These are phyloP conservation scores for Ophonus ardosiacus DNA, from an alignment of 2,888 invertebrate species.

Conservation along the genomic window DNA sequence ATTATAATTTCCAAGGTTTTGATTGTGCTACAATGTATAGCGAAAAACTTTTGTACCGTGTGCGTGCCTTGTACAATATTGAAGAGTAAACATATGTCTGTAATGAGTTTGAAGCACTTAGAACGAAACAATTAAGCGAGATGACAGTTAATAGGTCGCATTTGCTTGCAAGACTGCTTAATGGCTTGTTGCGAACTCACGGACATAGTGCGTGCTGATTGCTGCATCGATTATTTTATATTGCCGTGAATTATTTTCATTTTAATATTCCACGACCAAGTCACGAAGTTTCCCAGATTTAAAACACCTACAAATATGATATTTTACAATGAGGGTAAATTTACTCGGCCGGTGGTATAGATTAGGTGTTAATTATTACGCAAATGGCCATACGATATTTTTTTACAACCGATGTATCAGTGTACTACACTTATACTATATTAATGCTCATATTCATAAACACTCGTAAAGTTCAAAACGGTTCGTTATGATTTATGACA, in stretches of 20 bases:
- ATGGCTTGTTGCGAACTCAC: neutral
- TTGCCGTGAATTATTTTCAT: neutral
- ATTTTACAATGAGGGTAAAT: neutral
- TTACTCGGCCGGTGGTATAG: too few species aligned
- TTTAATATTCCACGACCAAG: neutral
- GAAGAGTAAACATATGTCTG: neutral
- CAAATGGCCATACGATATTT: too few species aligned
- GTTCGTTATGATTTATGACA: too few species aligned
- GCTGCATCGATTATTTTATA: neutral
- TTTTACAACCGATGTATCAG: too few species aligned
- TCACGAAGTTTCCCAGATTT: neutral
- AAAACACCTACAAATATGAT: neutral
- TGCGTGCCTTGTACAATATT: neutral
- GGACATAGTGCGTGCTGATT: neutral
- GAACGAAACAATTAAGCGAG: constrained; percentile 4
- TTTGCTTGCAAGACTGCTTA: neutral
- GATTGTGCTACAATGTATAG: too few species aligned
- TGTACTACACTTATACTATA: too few species aligned
- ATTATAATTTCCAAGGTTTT: too few species aligned
- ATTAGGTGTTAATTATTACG: too few species aligned
- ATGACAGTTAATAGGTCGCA: constrained; percentile 17
- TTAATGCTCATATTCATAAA: too few species aligned
- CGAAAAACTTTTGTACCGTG: neutral
- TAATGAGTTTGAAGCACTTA: constrained; percentile 1
- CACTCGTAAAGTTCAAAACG: too few species aligned